Percentiles rank a stretch among this genome's conserved stretches.
Conservation (phyloP, 2,888 invertebrate species). For the Notodonta dromedarius region DNA sequence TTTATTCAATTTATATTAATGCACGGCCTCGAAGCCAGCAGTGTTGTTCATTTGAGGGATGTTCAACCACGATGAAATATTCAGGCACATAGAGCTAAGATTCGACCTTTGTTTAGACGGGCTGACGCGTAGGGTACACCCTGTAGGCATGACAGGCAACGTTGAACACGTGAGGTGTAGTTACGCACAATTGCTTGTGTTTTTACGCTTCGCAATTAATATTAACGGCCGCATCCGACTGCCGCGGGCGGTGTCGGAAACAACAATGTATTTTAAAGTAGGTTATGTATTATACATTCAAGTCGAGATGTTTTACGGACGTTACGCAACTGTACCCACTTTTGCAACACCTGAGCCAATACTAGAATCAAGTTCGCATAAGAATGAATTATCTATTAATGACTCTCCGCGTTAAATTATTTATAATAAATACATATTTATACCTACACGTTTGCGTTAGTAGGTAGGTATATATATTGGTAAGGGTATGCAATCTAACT, state of each 20-base stretch:
- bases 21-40: slow-evolving; percentile 37
- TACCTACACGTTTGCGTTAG: no score
- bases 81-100: slow-evolving; percentile 49
- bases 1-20: slow-evolving; percentile 33
- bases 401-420: no score
- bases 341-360: neutral
- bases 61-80: slow-evolving; percentile 52
- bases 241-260: neutral
- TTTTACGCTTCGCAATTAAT: slow-evolving; percentile 20
- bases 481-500: no score
- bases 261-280: slow-evolving; percentile 6
- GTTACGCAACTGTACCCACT: neutral
- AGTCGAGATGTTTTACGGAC: neutral
- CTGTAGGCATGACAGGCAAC: slow-evolving; percentile 34
- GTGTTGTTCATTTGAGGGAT: slow-evolving; percentile 47
- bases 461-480: no score
- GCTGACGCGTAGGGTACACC: slow-evolving; percentile 30
- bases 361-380: neutral
- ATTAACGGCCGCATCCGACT: slow-evolving; percentile 4
- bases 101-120: slow-evolving; percentile 53
- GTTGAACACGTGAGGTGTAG: slow-evolving; percentile 19
- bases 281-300: slow-evolving; percentile 1
- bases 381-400: no score
- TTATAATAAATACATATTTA: no score
- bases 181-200: slow-evolving; percentile 21